Evolutionary conservation across 2,888 invertebrate species (phyloP).

Genomic region (Dryococelus australis): DNA sequence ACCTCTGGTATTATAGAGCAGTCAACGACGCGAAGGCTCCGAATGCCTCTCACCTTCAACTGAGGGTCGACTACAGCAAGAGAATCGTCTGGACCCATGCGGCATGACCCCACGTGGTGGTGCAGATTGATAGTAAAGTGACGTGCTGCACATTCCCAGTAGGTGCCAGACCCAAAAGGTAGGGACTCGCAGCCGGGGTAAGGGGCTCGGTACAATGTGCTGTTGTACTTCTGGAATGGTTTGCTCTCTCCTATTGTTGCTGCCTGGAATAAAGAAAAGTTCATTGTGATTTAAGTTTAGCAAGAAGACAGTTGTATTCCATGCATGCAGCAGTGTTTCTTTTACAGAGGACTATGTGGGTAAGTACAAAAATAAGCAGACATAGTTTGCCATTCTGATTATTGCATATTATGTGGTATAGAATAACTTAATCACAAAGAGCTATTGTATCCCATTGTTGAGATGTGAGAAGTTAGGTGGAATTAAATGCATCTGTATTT

Average conservation of each 20-base stretch:
- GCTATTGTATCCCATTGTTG: too few relatives aligned
- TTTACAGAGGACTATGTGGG: too few relatives aligned
- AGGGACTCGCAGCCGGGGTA: conserved; percentile 73
- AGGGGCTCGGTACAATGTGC: conserved; percentile 63
- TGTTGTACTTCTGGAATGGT: conserved; percentile 63
- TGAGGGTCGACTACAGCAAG: conserved; percentile 51
- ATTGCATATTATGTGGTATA: too few relatives aligned
- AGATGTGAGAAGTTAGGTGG: too few relatives aligned
- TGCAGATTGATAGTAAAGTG: conserved; percentile 76
- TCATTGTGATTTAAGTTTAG: not conserved
- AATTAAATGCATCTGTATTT: too few relatives aligned
- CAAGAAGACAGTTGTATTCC: too few relatives aligned
- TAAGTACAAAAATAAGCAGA: too few relatives aligned
- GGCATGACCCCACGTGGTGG: conserved; percentile 58
- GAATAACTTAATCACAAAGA: too few relatives aligned
- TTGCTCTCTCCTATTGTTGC: conserved; percentile 63
- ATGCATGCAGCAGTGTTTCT: too few relatives aligned
- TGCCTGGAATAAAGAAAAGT: conserved; percentile 58
- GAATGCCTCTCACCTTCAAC: conserved; percentile 59
- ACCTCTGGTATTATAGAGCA: conserved; percentile 65
- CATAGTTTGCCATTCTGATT: too few relatives aligned
- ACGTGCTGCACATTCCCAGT: conserved; percentile 78
- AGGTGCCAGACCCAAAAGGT: conserved; percentile 69
- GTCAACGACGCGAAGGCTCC: conserved; percentile 62
- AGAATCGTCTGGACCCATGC: conserved; percentile 52